A percentile compares a stretch with the other conserved stretches of the same genome.
Conservation (phyloP, 2,113 vertebrate genomes). For the Taxidea taxus region DNA sequence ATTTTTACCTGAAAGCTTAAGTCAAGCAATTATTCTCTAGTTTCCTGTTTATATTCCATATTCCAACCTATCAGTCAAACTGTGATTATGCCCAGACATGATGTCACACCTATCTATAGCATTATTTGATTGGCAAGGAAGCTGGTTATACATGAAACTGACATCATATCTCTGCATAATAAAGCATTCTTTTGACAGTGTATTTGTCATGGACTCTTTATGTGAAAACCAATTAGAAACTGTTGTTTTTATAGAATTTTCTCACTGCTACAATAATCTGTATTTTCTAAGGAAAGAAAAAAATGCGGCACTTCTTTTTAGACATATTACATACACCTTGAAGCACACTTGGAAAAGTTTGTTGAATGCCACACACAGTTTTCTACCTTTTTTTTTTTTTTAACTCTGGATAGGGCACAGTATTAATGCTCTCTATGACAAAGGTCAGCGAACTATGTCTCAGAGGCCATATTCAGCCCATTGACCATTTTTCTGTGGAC, state of each 20-base stretch:
- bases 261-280: neutral
- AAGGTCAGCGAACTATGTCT: neutral
- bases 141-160: neutral
- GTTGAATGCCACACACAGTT: neutral
- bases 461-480: neutral
- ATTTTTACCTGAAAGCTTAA: constrained; percentile 35
- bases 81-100: neutral
- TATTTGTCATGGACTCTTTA: constrained; percentile 30
- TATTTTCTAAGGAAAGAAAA: neutral
- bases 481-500: neutral
- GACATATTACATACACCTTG: neutral
- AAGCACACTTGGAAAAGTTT: neutral
- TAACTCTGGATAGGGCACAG: neutral
- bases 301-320: neutral
- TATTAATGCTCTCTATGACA: neutral
- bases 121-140: constrained; percentile 49
- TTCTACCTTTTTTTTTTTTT: neutral
- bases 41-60: constrained; percentile 32
- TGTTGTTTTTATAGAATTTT: neutral
- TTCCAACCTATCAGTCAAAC: constrained; percentile 31
- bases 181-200: constrained; percentile 11
- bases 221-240: constrained; percentile 9
- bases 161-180: constrained; percentile 22
- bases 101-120: constrained; percentile 12
- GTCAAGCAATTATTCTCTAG: constrained; percentile 18